Conservation (phyloP, 2,113 vertebrate species). For the Amblyornis subalaris region DNA sequence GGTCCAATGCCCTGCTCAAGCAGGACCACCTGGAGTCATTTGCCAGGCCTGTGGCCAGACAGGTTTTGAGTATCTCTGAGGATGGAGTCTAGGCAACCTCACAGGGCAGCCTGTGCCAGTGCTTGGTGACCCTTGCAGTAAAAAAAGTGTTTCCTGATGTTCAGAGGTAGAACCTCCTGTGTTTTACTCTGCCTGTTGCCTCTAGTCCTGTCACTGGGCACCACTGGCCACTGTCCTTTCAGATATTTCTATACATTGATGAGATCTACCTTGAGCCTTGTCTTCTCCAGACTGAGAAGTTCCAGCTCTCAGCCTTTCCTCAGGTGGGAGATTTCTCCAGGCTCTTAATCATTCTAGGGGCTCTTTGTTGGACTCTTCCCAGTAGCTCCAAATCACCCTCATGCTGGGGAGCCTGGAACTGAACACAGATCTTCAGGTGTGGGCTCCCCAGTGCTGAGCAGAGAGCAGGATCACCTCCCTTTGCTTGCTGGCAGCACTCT, state of each 20-base stretch:
- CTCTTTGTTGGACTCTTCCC: background rate
- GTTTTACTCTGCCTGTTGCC: background rate
- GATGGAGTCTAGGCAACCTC: background rate
- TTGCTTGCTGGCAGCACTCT: rapidly evolving
- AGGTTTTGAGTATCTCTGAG: background rate
- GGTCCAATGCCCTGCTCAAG: background rate
- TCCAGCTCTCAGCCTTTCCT: background rate
- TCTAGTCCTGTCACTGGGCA: background rate
- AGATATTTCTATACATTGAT: background rate
- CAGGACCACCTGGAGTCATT: background rate
- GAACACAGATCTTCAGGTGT: background rate
- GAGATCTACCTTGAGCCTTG: background rate
- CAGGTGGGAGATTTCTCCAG: background rate
- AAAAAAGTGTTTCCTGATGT: background rate
- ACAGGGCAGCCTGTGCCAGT: background rate
- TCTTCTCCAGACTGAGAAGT: background rate
- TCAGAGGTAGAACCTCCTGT: background rate
- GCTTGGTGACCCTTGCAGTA: rapidly evolving
- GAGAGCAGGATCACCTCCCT: background rate
- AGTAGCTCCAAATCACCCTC: background rate
- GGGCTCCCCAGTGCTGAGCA: background rate
- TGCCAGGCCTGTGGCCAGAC: background rate
- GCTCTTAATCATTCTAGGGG: background rate
- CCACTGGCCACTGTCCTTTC: background rate
- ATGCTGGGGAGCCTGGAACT: background rate